Evolutionary conservation across 1,140 invertebrate genomes (phyloP).

Genomic region (Rhopalosiphum padi): DNA sequence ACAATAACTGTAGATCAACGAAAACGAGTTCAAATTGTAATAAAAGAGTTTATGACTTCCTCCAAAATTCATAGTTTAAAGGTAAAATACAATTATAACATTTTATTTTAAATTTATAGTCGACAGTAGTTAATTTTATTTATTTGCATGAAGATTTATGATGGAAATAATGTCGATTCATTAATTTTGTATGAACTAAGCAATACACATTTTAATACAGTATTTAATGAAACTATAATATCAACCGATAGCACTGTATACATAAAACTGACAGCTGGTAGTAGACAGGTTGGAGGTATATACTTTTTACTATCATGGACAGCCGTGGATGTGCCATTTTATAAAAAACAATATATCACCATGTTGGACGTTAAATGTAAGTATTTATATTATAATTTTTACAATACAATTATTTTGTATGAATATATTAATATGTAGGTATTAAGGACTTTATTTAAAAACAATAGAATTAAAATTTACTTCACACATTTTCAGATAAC

Average conservation of each 20-base stretch:
- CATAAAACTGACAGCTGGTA: not conserved
- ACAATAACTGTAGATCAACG: slow-evolving; percentile 78
- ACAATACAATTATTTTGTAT: not conserved
- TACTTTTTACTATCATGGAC: slow-evolving; percentile 23
- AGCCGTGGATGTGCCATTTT: not conserved
- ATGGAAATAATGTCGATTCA: not conserved
- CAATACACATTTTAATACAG: not conserved
- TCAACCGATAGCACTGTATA: slow-evolving; percentile 13
- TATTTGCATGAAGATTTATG: not conserved
- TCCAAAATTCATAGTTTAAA: not conserved
- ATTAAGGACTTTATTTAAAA: not conserved
- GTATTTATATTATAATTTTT: not conserved
- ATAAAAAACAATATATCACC: not conserved
- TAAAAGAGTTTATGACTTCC: slow-evolving; percentile 18
- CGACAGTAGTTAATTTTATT: not conserved
- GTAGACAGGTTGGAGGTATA: not conserved
- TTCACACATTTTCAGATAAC: not conserved
- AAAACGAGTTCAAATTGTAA: slow-evolving; percentile 71
- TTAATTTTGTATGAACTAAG: not conserved
- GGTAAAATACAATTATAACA: not conserved
- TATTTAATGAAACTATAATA: not conserved
- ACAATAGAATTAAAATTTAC: not conserved
- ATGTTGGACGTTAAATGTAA: not conserved
- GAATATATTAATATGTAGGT: too few relatives aligned
- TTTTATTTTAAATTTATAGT: not conserved